Conservation (phyloP, 2,113 vertebrate genomes). For the Anthoscopus minutus region DNA sequence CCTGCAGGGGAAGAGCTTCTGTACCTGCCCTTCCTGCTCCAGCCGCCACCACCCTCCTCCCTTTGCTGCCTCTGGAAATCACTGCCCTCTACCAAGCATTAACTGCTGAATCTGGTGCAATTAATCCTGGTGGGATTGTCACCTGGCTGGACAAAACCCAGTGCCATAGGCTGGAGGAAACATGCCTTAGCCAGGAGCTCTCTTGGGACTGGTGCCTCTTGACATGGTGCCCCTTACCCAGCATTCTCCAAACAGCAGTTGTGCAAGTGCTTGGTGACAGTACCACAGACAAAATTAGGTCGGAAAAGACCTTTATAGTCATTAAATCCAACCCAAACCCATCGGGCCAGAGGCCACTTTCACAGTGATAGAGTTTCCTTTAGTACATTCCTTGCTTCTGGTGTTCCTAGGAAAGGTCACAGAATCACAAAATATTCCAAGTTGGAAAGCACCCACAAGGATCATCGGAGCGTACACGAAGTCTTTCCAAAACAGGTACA, state of each 20-base stretch:
- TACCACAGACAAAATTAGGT: neutral
- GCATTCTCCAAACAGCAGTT: too few species aligned
- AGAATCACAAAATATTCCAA: neutral
- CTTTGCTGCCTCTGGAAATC: neutral
- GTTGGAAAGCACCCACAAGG: neutral
- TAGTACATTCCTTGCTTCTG: neutral
- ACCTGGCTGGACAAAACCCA: neutral
- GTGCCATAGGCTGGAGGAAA: neutral
- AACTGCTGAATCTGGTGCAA: fast-evolving
- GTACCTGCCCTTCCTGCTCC: neutral
- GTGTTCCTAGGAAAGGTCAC: neutral
- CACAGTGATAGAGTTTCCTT: neutral
- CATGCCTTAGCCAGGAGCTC: neutral
- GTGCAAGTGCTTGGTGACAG: neutral
- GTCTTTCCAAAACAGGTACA: neutral
- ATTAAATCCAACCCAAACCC: neutral
- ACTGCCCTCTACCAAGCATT: neutral
- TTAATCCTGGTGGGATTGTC: neutral
- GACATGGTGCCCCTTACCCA: neutral
- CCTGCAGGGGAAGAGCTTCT: neutral
- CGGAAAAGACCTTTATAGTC: neutral
- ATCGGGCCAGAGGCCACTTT: neutral
- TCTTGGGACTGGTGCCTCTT: neutral
- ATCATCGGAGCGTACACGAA: fast-evolving
- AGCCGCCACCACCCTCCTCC: neutral